Conservation (phyloP, 2,113 vertebrate species). For the Gasterosteus aculeatus region DNA sequence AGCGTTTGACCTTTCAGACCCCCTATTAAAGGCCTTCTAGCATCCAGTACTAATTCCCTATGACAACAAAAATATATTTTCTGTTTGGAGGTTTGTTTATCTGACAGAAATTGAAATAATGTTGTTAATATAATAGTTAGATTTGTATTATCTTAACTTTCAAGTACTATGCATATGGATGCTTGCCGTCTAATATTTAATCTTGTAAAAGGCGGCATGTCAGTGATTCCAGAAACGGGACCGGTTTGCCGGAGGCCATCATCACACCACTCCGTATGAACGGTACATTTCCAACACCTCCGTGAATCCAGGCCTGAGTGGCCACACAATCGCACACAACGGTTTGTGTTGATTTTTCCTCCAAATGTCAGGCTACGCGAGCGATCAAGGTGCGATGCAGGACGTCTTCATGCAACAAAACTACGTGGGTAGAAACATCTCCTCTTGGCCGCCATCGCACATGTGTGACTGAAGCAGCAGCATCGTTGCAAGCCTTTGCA, state of each 20-base stretch:
- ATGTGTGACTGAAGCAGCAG: not conserved
- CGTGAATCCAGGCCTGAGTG: not conserved
- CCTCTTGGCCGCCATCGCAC: not conserved
- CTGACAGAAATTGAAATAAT: not conserved
- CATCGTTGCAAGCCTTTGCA: not conserved
- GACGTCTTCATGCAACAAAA: not conserved
- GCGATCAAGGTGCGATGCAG: not conserved
- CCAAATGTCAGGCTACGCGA: not conserved
- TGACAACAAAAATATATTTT: not conserved
- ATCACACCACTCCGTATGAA: conserved; percentile 10
- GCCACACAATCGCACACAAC: not conserved
- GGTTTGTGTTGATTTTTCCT: not conserved
- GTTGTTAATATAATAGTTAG: not conserved
- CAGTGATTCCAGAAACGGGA: conserved; percentile 26
- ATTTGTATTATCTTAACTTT: not conserved
- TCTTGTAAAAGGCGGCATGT: not conserved
- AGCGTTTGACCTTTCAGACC: not conserved
- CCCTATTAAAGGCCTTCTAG: not conserved
- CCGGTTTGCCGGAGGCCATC: not conserved
- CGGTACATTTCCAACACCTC: conserved; percentile 19
- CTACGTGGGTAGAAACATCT: no score
- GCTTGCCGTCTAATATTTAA: no score
- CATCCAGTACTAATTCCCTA: not conserved
- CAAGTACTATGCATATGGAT: no score
- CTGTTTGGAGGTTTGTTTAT: not conserved